A percentile compares a stretch with the other conserved stretches of the same genome.
Evolutionary conservation across 2,888 invertebrate genomes (phyloP).

Genomic region (Perithous albicinctus): DNA sequence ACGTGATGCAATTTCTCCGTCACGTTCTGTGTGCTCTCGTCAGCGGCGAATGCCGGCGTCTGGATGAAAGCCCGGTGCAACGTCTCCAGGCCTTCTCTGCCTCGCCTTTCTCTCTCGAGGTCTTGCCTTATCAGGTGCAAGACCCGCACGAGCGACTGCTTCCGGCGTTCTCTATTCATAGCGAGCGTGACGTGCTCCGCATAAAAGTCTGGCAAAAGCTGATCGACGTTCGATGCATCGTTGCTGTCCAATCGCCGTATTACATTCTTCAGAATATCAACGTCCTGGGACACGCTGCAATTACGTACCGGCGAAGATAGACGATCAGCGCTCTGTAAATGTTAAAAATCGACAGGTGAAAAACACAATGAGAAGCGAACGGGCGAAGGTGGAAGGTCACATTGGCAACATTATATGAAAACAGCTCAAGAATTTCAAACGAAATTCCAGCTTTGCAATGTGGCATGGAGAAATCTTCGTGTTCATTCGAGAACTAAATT

Average conservation of each 20-base stretch:
- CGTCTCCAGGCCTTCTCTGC: slow-evolving; percentile 95
- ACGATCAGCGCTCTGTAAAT: slow-evolving; percentile 89
- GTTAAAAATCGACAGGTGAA: neutral
- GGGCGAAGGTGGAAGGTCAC: neutral
- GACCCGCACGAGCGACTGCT: slow-evolving; percentile 93
- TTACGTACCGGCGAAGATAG: slow-evolving; percentile 89
- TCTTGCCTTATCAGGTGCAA: slow-evolving; percentile 94
- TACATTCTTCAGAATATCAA: slow-evolving; percentile 90
- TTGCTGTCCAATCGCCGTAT: slow-evolving; percentile 89
- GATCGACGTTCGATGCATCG: slow-evolving; percentile 90
- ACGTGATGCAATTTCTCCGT: slow-evolving; percentile 97
- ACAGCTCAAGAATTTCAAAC: neutral
- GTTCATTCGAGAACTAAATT: neutral
- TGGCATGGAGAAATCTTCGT: neutral
- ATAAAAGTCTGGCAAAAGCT: slow-evolving; percentile 96
- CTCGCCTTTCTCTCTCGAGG: slow-evolving; percentile 95
- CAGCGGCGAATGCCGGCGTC: slow-evolving; percentile 93
- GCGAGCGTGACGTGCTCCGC: slow-evolving; percentile 97
- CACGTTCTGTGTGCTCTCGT: slow-evolving; percentile 96
- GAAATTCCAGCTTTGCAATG: neutral
- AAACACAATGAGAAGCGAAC: slow-evolving; percentile 12
- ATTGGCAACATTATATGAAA: neutral
- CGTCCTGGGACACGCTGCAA: slow-evolving; percentile 87
- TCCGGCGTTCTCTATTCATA: slow-evolving; percentile 96
- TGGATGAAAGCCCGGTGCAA: slow-evolving; percentile 94